Evolutionary conservation across 2,797 vertebrate species (phyloP), one percentile per base, ranked within the genome.

Genomic region (Sebastes flavidus): DNA sequence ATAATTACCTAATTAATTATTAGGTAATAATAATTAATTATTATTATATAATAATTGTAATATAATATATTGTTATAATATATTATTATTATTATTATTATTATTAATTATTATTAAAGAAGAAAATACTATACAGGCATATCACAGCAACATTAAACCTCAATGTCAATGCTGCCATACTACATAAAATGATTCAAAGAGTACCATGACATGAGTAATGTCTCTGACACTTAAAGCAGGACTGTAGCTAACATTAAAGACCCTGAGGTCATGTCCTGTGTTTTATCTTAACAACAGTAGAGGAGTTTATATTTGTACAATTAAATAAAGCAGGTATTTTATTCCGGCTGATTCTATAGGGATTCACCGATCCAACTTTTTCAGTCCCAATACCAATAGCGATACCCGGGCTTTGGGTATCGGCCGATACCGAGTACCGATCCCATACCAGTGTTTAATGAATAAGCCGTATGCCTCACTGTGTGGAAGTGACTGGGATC

Each of bases 361-460:
- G 6, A 46, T 46, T 0, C 42, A 18, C 14, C 6, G 6, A 0
- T 46, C 42, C 16, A 16, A 46, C 16, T 46, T 46, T 46, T 46
- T 46, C 42, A 46, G 6, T 46, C 14, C 42, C 16, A 0, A 46
- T 7, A 46, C 42, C 13, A 0, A 38, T 38, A 38, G 0, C 0
- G 42, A 46, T 46, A 46, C 42, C 14, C 16, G 14, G 42, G 42
- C 42, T 46, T 46, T 46, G 42, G 14, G 42, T 46, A 18, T 46
- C 42, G 1, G 42, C 42, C 16, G 6, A 46, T 46, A 46, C 42
- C 6, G 6, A 18, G 16, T 46, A 18, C 16, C 16, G 16, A 46
- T 46, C 42, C 1, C 1, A 18, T 46, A 18, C 38, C 16, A 46
- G 42, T 16, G 42, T 16, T 46, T 18, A 46, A 46, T 18, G 3